phyloP scores from a whole-genome alignment of 2,113 vertebrate genomes.

The western clawed frog (Xenopus tropicalis) region DNA sequence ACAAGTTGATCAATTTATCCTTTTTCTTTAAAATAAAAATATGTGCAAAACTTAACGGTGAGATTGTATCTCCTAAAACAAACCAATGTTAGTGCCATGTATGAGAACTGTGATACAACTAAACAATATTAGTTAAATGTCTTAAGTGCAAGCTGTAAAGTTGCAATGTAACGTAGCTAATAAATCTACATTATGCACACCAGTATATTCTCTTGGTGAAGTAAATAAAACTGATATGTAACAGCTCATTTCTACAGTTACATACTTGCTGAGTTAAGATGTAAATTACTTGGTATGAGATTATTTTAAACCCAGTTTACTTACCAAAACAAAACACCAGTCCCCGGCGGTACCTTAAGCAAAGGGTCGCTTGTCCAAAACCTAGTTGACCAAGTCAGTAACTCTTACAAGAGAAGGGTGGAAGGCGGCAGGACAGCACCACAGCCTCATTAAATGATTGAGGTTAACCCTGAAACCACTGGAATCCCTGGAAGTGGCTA shows the following conservation, averaged over 20 bases:
- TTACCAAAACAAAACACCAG: conserved; percentile 76
- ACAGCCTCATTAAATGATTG: conserved; percentile 49
- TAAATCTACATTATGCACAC: conserved; percentile 8
- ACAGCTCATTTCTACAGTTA: conserved; percentile 18
- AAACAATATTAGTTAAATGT: conserved; percentile 11
- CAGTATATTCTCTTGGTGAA: conserved; percentile 4
- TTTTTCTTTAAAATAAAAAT: background rate
- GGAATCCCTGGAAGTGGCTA: conserved; percentile 65
- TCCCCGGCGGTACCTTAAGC: conserved; percentile 76
- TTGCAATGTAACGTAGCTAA: conserved; percentile 7
- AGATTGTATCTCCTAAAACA: conserved; percentile 13
- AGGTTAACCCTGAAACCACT: conserved; percentile 57
- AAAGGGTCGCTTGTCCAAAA: conserved; percentile 90
- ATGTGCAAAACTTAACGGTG: background rate
- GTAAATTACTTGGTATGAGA: conserved; percentile 39
- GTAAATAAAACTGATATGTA: conserved; percentile 17
- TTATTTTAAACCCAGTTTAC: conserved; percentile 78
- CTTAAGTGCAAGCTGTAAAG: background rate
- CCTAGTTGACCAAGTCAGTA: conserved; percentile 63
- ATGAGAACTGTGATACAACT: conserved; percentile 46
- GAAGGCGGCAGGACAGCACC: conserved; percentile 61
- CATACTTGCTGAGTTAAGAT: background rate
- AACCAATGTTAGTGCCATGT: conserved; percentile 37
- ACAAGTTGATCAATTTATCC: no score
- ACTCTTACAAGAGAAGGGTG: conserved; percentile 65